Evolutionary conservation across 2,888 invertebrate genomes (phyloP), one percentile per base, ranked within the genome.

Genomic region (Acleris emargana): DNA sequence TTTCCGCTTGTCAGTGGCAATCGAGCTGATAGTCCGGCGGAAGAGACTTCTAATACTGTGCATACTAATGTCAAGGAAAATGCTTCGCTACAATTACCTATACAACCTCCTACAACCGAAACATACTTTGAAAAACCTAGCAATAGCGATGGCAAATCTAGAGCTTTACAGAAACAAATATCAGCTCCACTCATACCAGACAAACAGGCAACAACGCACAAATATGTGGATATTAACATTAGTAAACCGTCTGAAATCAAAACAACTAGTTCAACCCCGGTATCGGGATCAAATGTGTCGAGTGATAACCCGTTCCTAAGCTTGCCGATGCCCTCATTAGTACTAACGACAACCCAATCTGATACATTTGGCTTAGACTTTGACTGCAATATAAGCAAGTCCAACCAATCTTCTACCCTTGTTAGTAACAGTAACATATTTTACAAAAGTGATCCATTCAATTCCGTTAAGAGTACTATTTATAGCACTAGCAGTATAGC

Each of bases 1-100:
- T 96, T 96, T 76, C 96, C 96, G 0, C 83, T 96, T 55, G 96
- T 96, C 0, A 95, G 92, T 75, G 93, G 93, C 2, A 92, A 91
- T 68, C 84, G 93, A 72, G 93, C 92, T 38, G 93, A 93, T 53
- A 93, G 93, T 67, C 92, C 93, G 9, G 87, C 88, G 28, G 92
- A 92, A 63, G 92, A 91, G 67, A 71, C 76, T 3, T 80, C 82
- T 55, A 82, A 66, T 68, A 67, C 77, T 32, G 54, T 73, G 57
- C 81, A 77, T 67, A 43, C 70, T 16, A 81, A 75, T 70, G 45
- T 73, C 18, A 89, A 76, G 69, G 75, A 77, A 43, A 73, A 25
- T 43, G 17, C 32, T 17, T 22, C 66, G 4, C 59, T 68, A 57
- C 68, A 58, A 42, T 69, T 72, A 62, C 66, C 69, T 25, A 87